A percentile compares a stretch with the other conserved stretches of the same genome.
Conservation (phyloP, 2,888 invertebrate genomes). For the Epinotia nisella region DNA sequence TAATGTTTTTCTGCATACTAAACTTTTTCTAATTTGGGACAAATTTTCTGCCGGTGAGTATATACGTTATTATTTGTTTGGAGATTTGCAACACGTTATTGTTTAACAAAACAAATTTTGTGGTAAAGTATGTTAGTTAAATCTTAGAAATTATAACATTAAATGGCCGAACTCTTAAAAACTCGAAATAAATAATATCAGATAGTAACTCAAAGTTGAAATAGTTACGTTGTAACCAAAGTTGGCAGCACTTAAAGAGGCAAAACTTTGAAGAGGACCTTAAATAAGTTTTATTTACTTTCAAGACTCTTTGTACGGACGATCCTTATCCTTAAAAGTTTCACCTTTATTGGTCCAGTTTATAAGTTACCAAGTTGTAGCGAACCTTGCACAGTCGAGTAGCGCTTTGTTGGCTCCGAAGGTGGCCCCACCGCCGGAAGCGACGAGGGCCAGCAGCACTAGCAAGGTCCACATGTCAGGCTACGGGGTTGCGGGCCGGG, state of each 20-base stretch:
- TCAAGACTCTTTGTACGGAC: background rate
- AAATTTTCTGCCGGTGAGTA: no score
- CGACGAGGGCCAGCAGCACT: conserved; percentile 69
- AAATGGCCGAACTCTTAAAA: background rate
- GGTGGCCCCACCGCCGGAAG: conserved; percentile 70
- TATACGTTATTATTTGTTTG: no score
- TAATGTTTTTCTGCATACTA: no score
- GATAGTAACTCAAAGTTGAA: background rate
- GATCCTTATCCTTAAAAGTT: conserved; percentile 10
- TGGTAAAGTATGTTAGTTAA: background rate
- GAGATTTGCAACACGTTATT: background rate
- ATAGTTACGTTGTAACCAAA: conserved; percentile 2
- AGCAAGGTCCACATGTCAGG: conserved; percentile 75
- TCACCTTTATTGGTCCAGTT: background rate
- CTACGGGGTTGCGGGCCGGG: conserved; percentile 67
- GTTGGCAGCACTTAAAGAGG: conserved; percentile 1
- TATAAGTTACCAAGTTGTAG: background rate
- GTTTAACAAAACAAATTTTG: background rate
- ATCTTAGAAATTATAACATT: background rate
- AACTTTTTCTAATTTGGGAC: no score
- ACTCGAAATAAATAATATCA: background rate
- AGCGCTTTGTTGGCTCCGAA: conserved; percentile 75
- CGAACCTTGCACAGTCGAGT: conserved; percentile 82
- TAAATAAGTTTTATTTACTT: background rate
- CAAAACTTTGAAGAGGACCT: conserved; percentile 9